Conservation (phyloP, 2,797 vertebrate species). For the Microctenopoma lineatum region DNA sequence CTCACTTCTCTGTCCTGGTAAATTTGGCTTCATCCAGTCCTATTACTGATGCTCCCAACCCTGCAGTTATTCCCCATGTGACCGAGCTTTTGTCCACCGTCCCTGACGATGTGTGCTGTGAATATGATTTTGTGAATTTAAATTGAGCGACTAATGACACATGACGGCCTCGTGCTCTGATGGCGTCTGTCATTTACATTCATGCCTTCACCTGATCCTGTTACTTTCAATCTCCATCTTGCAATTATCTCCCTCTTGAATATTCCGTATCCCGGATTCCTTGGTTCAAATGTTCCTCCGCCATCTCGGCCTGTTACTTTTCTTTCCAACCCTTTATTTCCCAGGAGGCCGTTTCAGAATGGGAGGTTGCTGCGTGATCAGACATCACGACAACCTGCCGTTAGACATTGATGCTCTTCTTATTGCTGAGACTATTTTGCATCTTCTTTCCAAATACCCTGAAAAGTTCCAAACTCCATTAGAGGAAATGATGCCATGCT, state of each 20-base stretch:
- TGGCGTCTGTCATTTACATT: slow-evolving; percentile 11
- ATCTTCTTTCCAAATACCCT: background rate
- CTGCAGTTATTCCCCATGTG: slow-evolving; percentile 7
- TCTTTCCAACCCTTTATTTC: slow-evolving; percentile 3
- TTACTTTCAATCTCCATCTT: background rate
- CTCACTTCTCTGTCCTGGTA: background rate
- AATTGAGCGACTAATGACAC: slow-evolving; percentile 13
- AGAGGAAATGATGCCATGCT: background rate
- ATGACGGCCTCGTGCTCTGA: background rate
- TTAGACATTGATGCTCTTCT: background rate
- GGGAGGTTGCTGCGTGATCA: background rate
- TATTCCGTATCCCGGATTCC: background rate
- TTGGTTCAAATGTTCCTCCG: background rate
- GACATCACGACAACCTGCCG: no score
- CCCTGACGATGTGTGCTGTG: background rate
- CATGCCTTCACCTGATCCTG: background rate
- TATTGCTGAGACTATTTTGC: background rate
- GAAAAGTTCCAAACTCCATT: background rate
- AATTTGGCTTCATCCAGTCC: background rate
- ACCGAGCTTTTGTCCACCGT: background rate
- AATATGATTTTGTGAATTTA: background rate
- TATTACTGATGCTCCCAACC: background rate
- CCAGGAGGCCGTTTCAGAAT: background rate
- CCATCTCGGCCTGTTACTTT: background rate
- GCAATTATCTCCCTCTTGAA: background rate